phyloP scores from a whole-genome alignment of 2,113 vertebrate species.

The Arothron firmamentum region DNA sequence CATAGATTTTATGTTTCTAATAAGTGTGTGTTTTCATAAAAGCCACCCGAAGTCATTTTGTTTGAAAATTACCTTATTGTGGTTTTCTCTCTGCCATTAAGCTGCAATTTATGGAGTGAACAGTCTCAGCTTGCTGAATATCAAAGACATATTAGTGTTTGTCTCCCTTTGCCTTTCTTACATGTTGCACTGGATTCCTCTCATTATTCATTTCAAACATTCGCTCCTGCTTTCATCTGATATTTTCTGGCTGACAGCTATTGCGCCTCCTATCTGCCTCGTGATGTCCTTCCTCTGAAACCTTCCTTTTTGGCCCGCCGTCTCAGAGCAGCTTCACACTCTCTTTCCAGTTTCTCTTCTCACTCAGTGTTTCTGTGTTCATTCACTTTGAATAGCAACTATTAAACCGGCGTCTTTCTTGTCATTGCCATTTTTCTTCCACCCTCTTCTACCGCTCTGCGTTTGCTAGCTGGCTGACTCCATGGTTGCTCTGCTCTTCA shows the following conservation, averaged over 20 bases:
- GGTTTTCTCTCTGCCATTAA: conserved; percentile 31
- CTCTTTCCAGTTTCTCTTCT: conserved; percentile 7
- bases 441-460: conserved; percentile 7
- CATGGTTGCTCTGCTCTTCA: conserved; percentile 66
- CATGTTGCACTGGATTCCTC: conserved; percentile 24
- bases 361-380: conserved; percentile 22
- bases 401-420: conserved; percentile 19
- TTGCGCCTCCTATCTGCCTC: conserved; percentile 16
- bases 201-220: conserved; percentile 13
- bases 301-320: neutral
- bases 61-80: conserved; percentile 40
- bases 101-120: conserved; percentile 28
- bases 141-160: conserved; percentile 36
- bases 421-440: conserved; percentile 18
- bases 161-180: conserved; percentile 6
- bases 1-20: conserved; percentile 8
- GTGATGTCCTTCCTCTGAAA: neutral
- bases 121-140: conserved; percentile 35
- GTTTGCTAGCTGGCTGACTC: conserved; percentile 28
- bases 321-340: neutral
- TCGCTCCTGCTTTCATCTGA: conserved; percentile 17
- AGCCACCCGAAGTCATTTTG: conserved; percentile 15
- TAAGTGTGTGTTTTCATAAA: conserved; percentile 12
- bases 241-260: conserved; percentile 17
- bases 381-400: conserved; percentile 3